Conservation (phyloP, 2,797 vertebrate genomes). For the Zalophus californianus region DNA sequence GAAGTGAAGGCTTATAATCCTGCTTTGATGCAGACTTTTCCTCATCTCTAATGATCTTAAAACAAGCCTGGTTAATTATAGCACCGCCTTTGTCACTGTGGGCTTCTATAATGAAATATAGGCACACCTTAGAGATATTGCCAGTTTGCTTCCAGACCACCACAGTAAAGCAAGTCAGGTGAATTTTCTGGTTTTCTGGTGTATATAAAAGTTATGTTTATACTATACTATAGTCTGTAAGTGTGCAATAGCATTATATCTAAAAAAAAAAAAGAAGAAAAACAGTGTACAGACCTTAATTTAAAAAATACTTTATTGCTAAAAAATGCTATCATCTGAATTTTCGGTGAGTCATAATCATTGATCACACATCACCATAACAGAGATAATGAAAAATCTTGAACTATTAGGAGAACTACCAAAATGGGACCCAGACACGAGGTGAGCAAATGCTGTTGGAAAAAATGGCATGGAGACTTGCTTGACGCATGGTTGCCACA, state of each 20-base stretch:
- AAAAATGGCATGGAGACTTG: background rate
- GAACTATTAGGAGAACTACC: background rate
- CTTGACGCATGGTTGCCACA: background rate
- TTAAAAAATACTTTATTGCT: background rate
- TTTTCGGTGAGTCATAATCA: background rate
- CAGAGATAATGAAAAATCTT: background rate
- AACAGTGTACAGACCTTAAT: background rate
- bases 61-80: conserved; percentile 19
- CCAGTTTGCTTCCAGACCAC: background rate
- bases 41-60: conserved; percentile 33
- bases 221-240: background rate
- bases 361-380: background rate
- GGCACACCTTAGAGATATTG: background rate
- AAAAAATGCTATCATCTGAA: background rate
- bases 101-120: background rate
- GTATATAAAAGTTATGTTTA: background rate
- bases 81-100: background rate
- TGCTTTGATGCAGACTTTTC: conserved; percentile 50
- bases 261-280: background rate
- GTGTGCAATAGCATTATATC: background rate
- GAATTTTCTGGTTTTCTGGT: background rate
- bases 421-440: background rate
- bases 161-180: background rate
- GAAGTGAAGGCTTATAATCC: background rate
- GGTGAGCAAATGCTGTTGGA: background rate